Base-by-base conservation (phyloP, 2,797 vertebrate genomes). In the Hoplostethus atlanticus region DNA sequence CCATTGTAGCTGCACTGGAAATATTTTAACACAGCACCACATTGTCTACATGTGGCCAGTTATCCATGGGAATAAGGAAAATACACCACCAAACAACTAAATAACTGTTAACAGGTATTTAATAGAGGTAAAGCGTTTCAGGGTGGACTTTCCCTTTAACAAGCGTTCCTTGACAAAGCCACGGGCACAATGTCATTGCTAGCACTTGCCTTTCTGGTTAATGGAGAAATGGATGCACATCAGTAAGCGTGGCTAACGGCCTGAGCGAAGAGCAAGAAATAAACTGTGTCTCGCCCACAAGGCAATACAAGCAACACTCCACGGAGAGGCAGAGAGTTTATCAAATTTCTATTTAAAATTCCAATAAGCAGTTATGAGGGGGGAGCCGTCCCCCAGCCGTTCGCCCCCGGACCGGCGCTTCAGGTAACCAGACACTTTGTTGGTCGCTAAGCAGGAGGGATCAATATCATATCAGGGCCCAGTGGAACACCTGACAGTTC, bases 401-500 rank as follows among this genome's bases (percentile, higher is more conserved):
- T 12, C 28, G 46, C 28, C 58, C 52, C 52, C 38, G 13, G 63
- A n/a, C 67, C 0, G 5, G 56, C 71, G 73, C 53, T 87, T 81
- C 84, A 91, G 81, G 87, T 84, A 92, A 90, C 87, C 85, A 85
- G 86, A 85, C 79, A 77, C 85, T 91, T 86, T 90, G 89, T 89
- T 84, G 80, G 87, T 84, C 73, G 60, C 87, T 87, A 87, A 85
- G 85, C 80, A 87, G 82, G 51, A 72, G 61, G 90, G 94, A 97
- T 96, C 96, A 79, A 95, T 96, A 96, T 90, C 92, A 96, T 95
- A 96, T 95, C 93, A 96, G 89, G 75, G 91, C 83, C 91, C 85
- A 72, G 90, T 76, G 86, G 84, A 94, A 94, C 93, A 94, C 89
- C 92, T 95, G 92, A 94, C 93, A 96, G 91, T 95, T 97, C 95